Evolutionary conservation across 1,140 invertebrate species (phyloP).

Genomic region (Aphis craccivora): DNA sequence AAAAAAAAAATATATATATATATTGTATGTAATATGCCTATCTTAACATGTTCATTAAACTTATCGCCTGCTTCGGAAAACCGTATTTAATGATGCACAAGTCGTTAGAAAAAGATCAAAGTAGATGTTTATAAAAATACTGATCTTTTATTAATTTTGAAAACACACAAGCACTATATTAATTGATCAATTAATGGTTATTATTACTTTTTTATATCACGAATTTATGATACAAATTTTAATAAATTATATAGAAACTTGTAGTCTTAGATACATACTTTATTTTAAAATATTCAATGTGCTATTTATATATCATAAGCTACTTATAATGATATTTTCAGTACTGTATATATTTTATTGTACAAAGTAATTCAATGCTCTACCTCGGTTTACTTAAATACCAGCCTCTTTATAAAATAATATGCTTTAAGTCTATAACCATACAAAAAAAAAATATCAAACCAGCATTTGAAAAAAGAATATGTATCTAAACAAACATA

Average conservation of each 20-base stretch:
- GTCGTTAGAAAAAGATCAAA: neutral
- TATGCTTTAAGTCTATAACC: neutral
- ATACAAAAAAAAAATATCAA: neutral
- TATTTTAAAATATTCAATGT: neutral
- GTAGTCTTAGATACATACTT: neutral
- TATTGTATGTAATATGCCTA: neutral
- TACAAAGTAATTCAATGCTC: neutral
- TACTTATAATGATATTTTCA: neutral
- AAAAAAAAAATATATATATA: neutral
- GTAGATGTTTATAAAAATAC: neutral
- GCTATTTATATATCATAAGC: neutral
- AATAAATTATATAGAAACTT: neutral
- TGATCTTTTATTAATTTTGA: neutral
- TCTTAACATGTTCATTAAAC: slow-evolving; percentile 21
- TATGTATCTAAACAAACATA: neutral
- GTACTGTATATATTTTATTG: neutral
- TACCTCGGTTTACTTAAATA: neutral
- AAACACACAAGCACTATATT: neutral
- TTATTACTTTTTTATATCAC: neutral
- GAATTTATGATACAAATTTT: neutral
- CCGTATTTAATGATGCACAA: slow-evolving; percentile 25
- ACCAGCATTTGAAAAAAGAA: neutral
- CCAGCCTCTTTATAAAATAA: neutral
- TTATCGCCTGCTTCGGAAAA: neutral
- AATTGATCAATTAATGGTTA: neutral